These are phyloP conservation scores for Sphaerophoria taeniata DNA, from an alignment of 2,888 invertebrate species.

Conservation along the genomic window DNA sequence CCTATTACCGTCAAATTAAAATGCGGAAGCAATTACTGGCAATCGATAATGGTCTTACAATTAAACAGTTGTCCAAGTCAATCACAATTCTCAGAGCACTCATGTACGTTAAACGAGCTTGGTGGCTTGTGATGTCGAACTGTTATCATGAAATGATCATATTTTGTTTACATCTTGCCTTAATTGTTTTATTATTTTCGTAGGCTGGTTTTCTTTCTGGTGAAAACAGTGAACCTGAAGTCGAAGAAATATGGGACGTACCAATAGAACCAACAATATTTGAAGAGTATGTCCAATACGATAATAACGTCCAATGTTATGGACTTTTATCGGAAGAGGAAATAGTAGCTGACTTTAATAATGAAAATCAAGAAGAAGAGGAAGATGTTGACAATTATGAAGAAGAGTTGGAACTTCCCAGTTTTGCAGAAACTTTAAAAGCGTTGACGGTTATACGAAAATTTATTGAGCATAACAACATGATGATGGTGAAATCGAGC, in stretches of 20 bases:
- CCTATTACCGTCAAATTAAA: conserved; percentile 22
- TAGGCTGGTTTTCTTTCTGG: neutral
- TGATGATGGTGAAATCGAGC: neutral
- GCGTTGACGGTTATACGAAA: neutral
- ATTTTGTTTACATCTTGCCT: neutral
- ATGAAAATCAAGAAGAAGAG: neutral
- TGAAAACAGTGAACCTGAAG: neutral
- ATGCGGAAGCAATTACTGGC: conserved; percentile 14
- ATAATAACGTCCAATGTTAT: neutral
- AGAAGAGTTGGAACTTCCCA: neutral
- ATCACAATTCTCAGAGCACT: conserved; percentile 17
- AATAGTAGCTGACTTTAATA: neutral
- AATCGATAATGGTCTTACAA: conserved; percentile 8
- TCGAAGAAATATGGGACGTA: conserved; percentile 13
- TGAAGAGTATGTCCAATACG: conserved; percentile 6
- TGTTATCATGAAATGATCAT: conserved; percentile 9
- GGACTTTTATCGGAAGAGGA: neutral
- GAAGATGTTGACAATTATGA: neutral
- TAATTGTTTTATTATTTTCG: neutral
- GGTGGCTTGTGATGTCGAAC: conserved; percentile 24
- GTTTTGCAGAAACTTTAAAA: neutral
- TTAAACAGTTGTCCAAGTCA: conserved; percentile 15
- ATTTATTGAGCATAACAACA: conserved; percentile 4
- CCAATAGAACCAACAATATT: conserved; percentile 5
- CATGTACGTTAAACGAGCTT: conserved; percentile 5